phyloP scores from a whole-genome alignment of 2,888 invertebrate genomes.

The Tigriopus californicus region DNA sequence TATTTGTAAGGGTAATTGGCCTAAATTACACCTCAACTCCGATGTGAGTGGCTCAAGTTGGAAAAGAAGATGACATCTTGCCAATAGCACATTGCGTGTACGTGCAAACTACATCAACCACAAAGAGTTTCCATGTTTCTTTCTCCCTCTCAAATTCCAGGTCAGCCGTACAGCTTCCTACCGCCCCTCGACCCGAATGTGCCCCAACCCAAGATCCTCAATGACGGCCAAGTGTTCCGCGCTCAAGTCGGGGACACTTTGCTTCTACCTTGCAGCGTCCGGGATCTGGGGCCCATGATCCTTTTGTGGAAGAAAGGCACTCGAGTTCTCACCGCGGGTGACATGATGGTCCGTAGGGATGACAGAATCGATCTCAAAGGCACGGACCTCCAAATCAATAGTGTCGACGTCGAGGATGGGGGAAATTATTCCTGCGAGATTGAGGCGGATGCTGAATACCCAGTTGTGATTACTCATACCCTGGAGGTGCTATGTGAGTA shows the following conservation, averaged over 20 bases:
- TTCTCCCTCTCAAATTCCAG: neutral
- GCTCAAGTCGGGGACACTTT: neutral
- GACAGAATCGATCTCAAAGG: neutral
- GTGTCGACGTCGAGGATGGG: constrained; percentile 7
- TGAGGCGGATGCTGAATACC: constrained; percentile 6
- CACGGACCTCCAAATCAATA: constrained; percentile 2
- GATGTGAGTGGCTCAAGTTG: too few relatives aligned
- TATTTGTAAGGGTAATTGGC: too few relatives aligned
- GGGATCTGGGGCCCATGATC: constrained; percentile 8
- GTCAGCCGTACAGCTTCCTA: neutral
- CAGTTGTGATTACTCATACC: constrained; percentile 4
- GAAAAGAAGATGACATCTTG: too few relatives aligned
- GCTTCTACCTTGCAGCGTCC: neutral
- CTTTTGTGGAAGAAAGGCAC: constrained; percentile 10
- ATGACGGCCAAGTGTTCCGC: neutral
- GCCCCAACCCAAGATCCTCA: neutral
- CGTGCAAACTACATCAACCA: too few relatives aligned
- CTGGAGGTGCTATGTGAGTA: constrained; percentile 9
- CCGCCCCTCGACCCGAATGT: neutral
- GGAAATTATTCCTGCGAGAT: constrained; percentile 12
- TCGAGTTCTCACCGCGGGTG: constrained; percentile 11
- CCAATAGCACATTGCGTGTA: too few relatives aligned
- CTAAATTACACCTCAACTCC: too few relatives aligned
- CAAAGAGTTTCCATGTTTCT: too few relatives aligned
- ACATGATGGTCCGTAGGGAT: constrained; percentile 13